These are phyloP conservation scores for Xiphorhynchus elegans DNA, from an alignment of 2,113 vertebrate species.

Conservation along the genomic window DNA sequence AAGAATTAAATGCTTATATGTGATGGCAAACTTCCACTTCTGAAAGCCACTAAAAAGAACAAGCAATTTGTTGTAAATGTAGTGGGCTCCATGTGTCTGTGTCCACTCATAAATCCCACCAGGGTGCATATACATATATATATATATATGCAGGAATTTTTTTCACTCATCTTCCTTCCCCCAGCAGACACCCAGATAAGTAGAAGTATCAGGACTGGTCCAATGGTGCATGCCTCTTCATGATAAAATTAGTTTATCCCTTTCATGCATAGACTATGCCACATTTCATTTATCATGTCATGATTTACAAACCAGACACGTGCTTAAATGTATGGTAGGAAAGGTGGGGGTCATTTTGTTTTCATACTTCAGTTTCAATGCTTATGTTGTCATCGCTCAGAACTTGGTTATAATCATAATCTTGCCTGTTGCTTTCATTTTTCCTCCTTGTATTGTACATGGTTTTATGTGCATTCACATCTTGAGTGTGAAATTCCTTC, in stretches of 20 bases:
- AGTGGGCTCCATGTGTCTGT: neutral
- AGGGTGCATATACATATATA: neutral
- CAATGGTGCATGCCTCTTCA: neutral
- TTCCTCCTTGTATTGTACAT: neutral
- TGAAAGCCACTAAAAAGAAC: slow-evolving; percentile 31
- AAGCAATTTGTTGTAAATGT: neutral
- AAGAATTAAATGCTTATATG: slow-evolving; percentile 55
- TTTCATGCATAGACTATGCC: neutral
- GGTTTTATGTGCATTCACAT: neutral
- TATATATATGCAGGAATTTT: neutral
- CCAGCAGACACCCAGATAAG: neutral
- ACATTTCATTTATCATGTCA: neutral
- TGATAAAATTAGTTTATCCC: neutral
- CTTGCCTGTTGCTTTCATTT: neutral
- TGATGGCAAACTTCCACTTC: slow-evolving; percentile 32
- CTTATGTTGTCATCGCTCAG: neutral
- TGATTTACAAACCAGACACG: neutral
- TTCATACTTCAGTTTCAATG: neutral
- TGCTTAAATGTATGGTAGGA: neutral
- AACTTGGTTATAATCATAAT: neutral
- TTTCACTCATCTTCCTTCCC: fast-evolving
- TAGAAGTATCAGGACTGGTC: neutral
- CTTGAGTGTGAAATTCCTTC: neutral
- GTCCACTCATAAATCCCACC: neutral
- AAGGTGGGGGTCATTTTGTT: neutral